A percentile compares a stretch with the other conserved stretches of the same genome.
Conservation (phyloP, 1,140 invertebrate species). For the Lordiphosa stackelbergi region DNA sequence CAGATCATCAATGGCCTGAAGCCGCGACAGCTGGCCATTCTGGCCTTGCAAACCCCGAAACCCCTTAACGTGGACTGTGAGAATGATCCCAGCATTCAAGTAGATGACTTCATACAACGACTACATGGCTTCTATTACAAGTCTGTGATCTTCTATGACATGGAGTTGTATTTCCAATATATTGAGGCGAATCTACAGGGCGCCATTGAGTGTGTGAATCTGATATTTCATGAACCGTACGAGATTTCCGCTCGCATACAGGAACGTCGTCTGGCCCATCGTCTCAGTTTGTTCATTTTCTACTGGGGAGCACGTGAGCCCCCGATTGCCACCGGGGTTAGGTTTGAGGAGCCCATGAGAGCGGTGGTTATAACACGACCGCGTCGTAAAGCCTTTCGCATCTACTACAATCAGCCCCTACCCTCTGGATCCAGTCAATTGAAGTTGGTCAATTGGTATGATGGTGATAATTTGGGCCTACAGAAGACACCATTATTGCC, state of each 20-base stretch:
- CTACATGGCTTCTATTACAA: conserved; percentile 61
- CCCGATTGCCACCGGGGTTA: conserved; percentile 26
- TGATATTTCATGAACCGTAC: conserved; percentile 60
- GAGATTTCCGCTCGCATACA: conserved; percentile 46
- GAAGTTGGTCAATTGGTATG: conserved; percentile 84
- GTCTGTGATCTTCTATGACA: conserved; percentile 63
- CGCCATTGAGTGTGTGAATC: conserved; percentile 67
- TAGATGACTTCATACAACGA: conserved; percentile 60
- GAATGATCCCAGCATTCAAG: conserved; percentile 30
- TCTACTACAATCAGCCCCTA: conserved; percentile 84
- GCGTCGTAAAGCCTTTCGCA: conserved; percentile 77
- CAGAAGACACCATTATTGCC: conserved; percentile 82
- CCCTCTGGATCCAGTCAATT: conserved; percentile 79
- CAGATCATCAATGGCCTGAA: conserved; percentile 64
- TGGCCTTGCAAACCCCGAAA: conserved; percentile 26
- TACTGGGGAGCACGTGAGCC: conserved; percentile 67
- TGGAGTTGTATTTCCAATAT: conserved; percentile 57
- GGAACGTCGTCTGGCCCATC: conserved; percentile 58
- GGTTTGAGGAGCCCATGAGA: conserved; percentile 64
- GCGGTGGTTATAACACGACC: conserved; percentile 68
- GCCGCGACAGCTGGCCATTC: conserved; percentile 49
- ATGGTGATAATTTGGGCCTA: conserved; percentile 78
- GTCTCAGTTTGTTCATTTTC: conserved; percentile 72
- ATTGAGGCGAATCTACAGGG: conserved; percentile 62
- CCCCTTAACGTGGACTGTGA: conserved; percentile 19